These are phyloP conservation scores for Exocentrus adspersus DNA, from an alignment of 2,888 invertebrate genomes.

Conservation along the genomic window DNA sequence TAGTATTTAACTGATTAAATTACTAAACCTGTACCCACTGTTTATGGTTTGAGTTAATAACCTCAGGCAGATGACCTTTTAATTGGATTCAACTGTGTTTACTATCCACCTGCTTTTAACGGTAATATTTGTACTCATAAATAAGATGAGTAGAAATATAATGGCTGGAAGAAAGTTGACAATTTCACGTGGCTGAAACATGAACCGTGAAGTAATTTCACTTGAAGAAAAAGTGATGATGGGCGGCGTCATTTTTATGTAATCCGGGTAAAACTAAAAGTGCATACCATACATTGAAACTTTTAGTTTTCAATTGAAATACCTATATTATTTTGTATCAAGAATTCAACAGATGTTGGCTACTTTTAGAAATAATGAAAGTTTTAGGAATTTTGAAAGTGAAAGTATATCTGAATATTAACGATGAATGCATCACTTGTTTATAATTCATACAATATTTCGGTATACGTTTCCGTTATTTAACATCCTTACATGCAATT, in stretches of 20 bases:
- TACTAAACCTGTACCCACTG: no score
- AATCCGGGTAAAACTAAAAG: no score
- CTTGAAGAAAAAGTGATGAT: conserved; percentile 38
- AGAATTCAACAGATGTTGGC: neutral
- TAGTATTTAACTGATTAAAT: neutral
- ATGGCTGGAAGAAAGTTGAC: conserved; percentile 33
- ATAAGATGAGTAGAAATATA: neutral
- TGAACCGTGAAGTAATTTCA: no score
- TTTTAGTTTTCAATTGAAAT: no score
- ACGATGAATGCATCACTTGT: neutral
- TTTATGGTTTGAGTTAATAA: no score
- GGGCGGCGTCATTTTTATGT: neutral
- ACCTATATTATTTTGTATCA: no score
- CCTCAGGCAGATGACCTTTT: conserved; percentile 13
- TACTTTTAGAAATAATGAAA: neutral
- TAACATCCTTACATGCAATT: no score
- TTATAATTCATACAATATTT: no score
- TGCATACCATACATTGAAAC: no score
- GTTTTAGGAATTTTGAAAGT: conserved; percentile 9
- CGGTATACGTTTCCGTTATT: no score
- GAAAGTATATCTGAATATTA: conserved; percentile 8
- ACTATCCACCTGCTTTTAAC: conserved; percentile 38
- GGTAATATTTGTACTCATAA: conserved; percentile 26
- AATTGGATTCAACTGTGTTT: neutral
- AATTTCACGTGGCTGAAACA: conserved; percentile 28